phyloP scores from a whole-genome alignment of 2,888 invertebrate species.

The Apeira syringaria region DNA sequence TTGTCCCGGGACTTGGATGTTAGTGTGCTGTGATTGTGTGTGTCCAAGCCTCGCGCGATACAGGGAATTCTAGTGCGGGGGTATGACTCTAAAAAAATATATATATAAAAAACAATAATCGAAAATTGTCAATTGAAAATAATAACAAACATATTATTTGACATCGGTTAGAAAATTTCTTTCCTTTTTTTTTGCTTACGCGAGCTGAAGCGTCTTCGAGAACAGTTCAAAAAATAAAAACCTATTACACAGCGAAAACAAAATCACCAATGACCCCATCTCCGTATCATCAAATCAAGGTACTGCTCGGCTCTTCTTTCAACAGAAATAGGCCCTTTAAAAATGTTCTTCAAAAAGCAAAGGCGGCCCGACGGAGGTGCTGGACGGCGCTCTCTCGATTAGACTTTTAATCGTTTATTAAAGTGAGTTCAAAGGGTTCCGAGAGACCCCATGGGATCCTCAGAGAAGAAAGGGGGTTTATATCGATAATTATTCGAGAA shows the following conservation, averaged over 20 bases:
- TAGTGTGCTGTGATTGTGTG: too few relatives aligned
- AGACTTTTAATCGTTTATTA: conserved; percentile 48
- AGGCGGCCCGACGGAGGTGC: neutral
- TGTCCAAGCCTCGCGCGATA: too few relatives aligned
- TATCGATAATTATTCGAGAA: conserved; percentile 53
- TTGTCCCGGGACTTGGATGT: too few relatives aligned
- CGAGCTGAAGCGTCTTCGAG: too few relatives aligned
- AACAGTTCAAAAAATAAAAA: neutral
- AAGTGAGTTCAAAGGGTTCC: conserved; percentile 45
- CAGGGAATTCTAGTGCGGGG: too few relatives aligned
- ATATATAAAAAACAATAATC: too few relatives aligned
- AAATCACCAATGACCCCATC: conserved; percentile 3
- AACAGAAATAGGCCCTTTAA: conserved; percentile 5
- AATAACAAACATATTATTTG: too few relatives aligned
- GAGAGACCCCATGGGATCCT: conserved; percentile 18
- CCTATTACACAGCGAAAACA: neutral
- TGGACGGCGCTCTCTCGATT: conserved; percentile 30
- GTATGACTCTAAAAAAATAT: too few relatives aligned
- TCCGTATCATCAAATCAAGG: conserved; percentile 2
- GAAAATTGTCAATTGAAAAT: too few relatives aligned
- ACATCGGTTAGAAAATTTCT: too few relatives aligned
- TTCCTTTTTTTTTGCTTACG: too few relatives aligned
- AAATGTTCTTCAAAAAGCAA: conserved; percentile 18
- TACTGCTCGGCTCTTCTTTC: conserved; percentile 4
- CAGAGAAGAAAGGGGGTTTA: conserved; percentile 40